These are phyloP conservation scores for Patiria miniata DNA, from an alignment of 35 echinoderm and acorn worm species.

Conservation along the genomic window DNA sequence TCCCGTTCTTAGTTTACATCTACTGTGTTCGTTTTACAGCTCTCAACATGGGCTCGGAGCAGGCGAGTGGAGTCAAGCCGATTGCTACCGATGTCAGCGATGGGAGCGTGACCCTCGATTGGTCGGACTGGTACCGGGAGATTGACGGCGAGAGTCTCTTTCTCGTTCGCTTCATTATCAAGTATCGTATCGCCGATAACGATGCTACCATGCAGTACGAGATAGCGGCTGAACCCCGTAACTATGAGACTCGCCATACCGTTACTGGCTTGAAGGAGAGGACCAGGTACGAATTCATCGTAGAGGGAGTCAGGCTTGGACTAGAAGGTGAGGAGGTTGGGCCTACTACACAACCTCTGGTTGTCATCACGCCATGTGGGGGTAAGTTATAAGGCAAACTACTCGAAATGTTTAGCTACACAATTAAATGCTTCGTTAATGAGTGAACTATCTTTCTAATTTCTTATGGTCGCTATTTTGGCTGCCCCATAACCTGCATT, in stretches of 20 bases:
- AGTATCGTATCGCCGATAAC: constrained; percentile 27
- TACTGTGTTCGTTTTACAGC: constrained; percentile 20
- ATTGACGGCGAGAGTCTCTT: neutral
- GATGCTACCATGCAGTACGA: neutral
- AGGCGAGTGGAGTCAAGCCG: neutral
- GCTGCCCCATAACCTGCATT: no score
- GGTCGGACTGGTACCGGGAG: constrained; percentile 41
- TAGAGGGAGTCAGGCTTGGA: constrained; percentile 46
- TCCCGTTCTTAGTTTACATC: constrained; percentile 11
- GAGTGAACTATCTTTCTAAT: no score
- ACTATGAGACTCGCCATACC: constrained; percentile 41
- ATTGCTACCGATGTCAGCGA: neutral
- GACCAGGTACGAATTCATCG: constrained; percentile 71
- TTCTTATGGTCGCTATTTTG: no score
- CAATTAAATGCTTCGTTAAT: no score
- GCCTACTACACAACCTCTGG: constrained; percentile 28
- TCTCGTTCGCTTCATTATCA: constrained; percentile 27
- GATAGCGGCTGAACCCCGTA: constrained; percentile 32
- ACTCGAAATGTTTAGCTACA: no score
- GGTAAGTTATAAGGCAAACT: no score
- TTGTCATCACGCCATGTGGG: constrained; percentile 52
- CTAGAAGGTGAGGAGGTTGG: constrained; percentile 39
- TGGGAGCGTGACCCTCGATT: constrained; percentile 36
- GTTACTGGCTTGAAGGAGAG: constrained; percentile 42
- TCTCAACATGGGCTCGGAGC: neutral